These are phyloP conservation scores for Dendrolimus pini DNA, from an alignment of 2,888 invertebrate genomes.

Conservation along the genomic window DNA sequence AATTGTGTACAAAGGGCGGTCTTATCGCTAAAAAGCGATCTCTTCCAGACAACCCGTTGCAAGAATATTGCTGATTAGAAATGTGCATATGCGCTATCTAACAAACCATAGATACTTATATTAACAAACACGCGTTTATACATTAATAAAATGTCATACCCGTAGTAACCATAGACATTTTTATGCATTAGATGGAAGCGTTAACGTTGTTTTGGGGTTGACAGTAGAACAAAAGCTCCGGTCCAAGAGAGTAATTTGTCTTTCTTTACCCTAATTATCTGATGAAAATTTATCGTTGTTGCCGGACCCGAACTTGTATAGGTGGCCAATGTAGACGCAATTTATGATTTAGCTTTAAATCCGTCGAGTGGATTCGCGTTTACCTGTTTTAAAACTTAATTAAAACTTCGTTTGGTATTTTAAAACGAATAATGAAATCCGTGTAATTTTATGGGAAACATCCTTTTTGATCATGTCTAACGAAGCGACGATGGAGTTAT, in stretches of 20 bases:
- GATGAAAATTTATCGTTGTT: constrained; percentile 56
- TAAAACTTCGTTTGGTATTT: constrained; percentile 1
- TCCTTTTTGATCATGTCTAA: not conserved
- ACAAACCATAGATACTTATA: too few relatives aligned
- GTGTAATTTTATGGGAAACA: not conserved
- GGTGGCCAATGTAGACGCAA: constrained; percentile 17
- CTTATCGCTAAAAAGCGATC: too few relatives aligned
- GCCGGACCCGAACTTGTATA: constrained; percentile 34
- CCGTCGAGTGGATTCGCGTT: constrained; percentile 8
- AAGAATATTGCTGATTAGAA: too few relatives aligned
- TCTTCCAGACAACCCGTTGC: too few relatives aligned
- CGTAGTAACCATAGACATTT: not conserved
- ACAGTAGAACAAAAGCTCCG: constrained; percentile 21
- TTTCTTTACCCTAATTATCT: constrained; percentile 61
- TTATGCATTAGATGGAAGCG: constrained; percentile 1
- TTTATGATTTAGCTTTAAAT: constrained; percentile 26
- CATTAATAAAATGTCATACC: too few relatives aligned
- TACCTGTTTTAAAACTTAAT: constrained; percentile 5
- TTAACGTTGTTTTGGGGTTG: constrained; percentile 17
- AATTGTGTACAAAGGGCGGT: too few relatives aligned
- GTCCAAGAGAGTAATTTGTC: constrained; percentile 51
- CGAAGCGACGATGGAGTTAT: not conserved
- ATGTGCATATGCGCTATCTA: too few relatives aligned
- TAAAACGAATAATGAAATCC: constrained; percentile 2
- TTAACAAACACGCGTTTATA: too few relatives aligned